Evolutionary conservation across 53 echinoderm and acorn worm genomes (phyloP).

Genomic region (Paracentrotus lividus): DNA sequence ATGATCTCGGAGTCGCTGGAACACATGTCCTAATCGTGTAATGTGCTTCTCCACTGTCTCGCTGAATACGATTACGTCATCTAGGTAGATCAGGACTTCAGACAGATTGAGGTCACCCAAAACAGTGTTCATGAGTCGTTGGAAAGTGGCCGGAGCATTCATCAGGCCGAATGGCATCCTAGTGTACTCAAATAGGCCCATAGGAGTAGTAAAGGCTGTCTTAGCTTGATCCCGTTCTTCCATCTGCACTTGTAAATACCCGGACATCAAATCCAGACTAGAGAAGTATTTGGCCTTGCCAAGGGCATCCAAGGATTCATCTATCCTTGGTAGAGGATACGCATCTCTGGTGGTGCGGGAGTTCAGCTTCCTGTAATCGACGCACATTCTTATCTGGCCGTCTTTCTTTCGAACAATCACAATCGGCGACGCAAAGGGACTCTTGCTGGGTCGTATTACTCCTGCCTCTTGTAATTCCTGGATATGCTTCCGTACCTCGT

Average conservation of each 20-base stretch:
- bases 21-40: conserved; percentile 57
- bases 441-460: conserved; percentile 65
- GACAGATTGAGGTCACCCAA: conserved; percentile 68
- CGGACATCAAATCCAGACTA: conserved; percentile 69
- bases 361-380: conserved; percentile 71
- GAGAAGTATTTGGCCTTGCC: conserved; percentile 73
- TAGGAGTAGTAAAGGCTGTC: conserved; percentile 73
- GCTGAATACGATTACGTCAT: conserved; percentile 74
- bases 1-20: conserved; percentile 56
- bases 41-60: conserved; percentile 61
- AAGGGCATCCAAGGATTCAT: conserved; percentile 72
- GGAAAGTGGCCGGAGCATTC: conserved; percentile 74
- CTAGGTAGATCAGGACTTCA: conserved; percentile 63
- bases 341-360: conserved; percentile 64
- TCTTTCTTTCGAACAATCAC: conserved; percentile 73
- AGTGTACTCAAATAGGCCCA: conserved; percentile 65
- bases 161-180: conserved; percentile 72
- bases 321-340: conserved; percentile 68
- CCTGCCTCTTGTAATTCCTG: conserved; percentile 63
- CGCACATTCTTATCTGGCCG: conserved; percentile 62
- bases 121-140: conserved; percentile 62
- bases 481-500: conserved; percentile 65
- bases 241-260: conserved; percentile 70
- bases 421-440: conserved; percentile 72
- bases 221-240: conserved; percentile 51